Base-by-base conservation (phyloP, 2,888 invertebrate genomes). In the Ochropleura leucogaster region DNA sequence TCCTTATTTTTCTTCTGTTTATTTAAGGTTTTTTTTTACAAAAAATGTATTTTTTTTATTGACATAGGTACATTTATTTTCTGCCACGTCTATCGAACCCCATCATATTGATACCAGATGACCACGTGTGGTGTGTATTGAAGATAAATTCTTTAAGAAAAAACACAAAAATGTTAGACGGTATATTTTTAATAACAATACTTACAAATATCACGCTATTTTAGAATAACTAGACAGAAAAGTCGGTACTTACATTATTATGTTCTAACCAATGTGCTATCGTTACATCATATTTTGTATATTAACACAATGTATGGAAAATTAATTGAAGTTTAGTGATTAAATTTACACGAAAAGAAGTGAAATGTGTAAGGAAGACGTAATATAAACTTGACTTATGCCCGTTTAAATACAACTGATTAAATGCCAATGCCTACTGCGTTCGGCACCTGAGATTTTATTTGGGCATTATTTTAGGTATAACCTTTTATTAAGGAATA, bases 151-250 rank as follows among this genome's bases (percentile, higher is more conserved):
- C 30, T 20, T 42, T 14, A 57, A 63, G 14, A 66, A 67, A 18
- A 74, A 57, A 53, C 8, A 47, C 16, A 53, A 42, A 10, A 65
- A 44, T 51, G 55, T 85, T 70, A 74, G n/a, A 79, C n/a, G 44
- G 30, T 85, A 67, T 85, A 85, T 86, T 87, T 79, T 51, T 87
- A 74, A 53, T 74, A 82, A 74, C 75, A 79, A 79, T 80, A 83
- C 76, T 87, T 87, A 85, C 57, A 85, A 85, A 63, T 79, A 72
- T 67, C 44, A 68, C 63, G 42, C 67, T 72, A 74, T 53, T 57
- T 59, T 49, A 66, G 16, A 77, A 30, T 72, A 71, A 68, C 53
- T 73, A 78, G 60, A 72, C 57, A 76, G 69, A 82, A 72, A 73
- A 62, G 30, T 64, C 20, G 46, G 53, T 66, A 51, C 30, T 30